Base-by-base conservation (phyloP, 2,113 vertebrate species). In the Psilopogon haemacephalus region DNA sequence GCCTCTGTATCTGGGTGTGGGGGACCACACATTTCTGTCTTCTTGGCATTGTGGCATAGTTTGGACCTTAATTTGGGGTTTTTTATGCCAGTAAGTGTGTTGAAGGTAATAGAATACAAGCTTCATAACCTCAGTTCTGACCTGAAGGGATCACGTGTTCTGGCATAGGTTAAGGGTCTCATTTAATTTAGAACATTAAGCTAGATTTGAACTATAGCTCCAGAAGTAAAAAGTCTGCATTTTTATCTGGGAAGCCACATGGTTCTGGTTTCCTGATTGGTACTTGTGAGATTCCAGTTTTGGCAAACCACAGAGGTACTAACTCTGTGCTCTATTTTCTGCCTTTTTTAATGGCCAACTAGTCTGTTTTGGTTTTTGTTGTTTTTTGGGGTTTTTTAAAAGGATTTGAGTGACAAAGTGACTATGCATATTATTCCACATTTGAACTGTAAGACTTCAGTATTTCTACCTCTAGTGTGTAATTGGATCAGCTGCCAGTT, bases 41-140 rank as follows among this genome's bases (percentile, higher is more conserved):
- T 55, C 75, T 30, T 71, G 82, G 84, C 5, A 0, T 1, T 52
- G 27, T 52, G 68, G 65, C 42, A 86, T 33, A 28, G 38, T n/a
- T 85, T 84, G 62, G 76, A 74, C 82, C 24, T 77, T 63, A 84
- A 75, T 86, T 90, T 88, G n/a, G n/a, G n/a, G 23, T 91, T 73
- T 68, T 88, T 93, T 84, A 82, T 69, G 28, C 68, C 88, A 91
- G 76, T 82, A 93, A 95, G 81, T 44, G 64, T 67, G 46, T 72
- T 82, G 84, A 92, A 96, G 95, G 91, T 88, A 92, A 71, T 79
- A 90, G 94, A 94, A 95, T 72, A 93, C 77, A 87, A 93, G 62
- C 69, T 88, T 90, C 77, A 85, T 95, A 96, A 97, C 95, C 95
- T 96, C 93, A 77, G n/a, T 40, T 84, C 80, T 94, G 95, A 95